These are phyloP conservation scores for Pseudomyrmex dendroicus DNA, from an alignment of 1,140 invertebrate genomes.

Conservation along the genomic window DNA sequence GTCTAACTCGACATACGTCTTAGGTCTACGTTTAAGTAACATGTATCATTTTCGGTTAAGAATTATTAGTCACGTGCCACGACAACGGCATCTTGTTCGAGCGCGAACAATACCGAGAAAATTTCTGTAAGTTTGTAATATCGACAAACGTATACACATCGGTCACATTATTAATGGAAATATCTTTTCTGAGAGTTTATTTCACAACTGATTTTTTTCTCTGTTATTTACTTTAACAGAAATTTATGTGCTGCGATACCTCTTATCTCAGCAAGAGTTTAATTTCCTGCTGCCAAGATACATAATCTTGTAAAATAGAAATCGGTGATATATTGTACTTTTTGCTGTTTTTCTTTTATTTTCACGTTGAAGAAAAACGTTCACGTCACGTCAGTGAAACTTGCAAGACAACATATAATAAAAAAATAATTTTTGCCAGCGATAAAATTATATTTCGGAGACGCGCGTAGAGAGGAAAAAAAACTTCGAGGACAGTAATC, in stretches of 20 bases:
- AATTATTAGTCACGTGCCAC: conserved; percentile 62
- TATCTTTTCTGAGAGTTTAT: background rate
- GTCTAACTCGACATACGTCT: conserved; percentile 80
- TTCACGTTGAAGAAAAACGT: background rate
- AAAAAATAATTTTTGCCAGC: background rate
- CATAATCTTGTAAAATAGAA: conserved; percentile 25
- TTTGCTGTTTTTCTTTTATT: background rate
- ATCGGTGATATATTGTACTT: conserved; percentile 24
- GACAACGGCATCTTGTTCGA: conserved; percentile 67
- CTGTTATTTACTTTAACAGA: background rate
- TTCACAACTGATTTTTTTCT: background rate
- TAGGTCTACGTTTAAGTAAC: conserved; percentile 80
- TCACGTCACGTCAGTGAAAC: background rate
- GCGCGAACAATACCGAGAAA: conserved; percentile 8
- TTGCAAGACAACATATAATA: background rate
- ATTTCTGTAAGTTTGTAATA: background rate
- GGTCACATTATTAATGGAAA: background rate
- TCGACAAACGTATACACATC: background rate
- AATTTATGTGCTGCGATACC: conserved; percentile 17
- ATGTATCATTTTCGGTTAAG: conserved; percentile 78
- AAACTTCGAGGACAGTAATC: too few relatives aligned
- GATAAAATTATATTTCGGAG: too few relatives aligned
- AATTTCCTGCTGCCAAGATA: conserved; percentile 30
- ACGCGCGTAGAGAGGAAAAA: background rate
- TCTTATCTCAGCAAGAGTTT: conserved; percentile 7